phyloP scores from a whole-genome alignment of 2,888 invertebrate genomes.

The Germaria angustata region DNA sequence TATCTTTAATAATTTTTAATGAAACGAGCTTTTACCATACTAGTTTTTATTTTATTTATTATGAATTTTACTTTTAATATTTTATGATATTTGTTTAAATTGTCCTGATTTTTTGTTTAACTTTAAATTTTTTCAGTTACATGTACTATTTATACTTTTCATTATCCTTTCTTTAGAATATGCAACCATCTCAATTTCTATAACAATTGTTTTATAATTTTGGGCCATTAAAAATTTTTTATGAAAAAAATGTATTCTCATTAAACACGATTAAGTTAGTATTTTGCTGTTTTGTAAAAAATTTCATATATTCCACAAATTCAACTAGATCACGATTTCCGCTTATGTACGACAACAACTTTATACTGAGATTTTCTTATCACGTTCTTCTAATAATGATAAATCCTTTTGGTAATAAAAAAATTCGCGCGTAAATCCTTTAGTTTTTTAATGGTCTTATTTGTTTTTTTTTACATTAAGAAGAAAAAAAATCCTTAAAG shows the following conservation, averaged over 20 bases:
- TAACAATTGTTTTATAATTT: neutral
- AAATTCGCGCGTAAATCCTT: conserved; percentile 44
- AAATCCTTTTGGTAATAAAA: conserved; percentile 45
- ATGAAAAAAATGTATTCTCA: neutral
- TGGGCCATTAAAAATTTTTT: neutral
- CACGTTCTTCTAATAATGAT: conserved; percentile 47
- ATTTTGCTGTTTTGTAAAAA: conserved; percentile 6
- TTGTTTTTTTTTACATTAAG: neutral
- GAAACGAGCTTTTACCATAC: too few species aligned
- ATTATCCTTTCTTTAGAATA: neutral
- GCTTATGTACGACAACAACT: conserved; percentile 8
- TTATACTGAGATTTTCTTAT: conserved; percentile 27
- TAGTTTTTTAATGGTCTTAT: neutral
- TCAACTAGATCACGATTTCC: conserved; percentile 58
- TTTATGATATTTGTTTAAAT: too few species aligned
- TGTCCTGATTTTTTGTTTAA: too few species aligned
- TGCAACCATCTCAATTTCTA: conserved; percentile 18
- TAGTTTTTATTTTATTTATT: too few species aligned
- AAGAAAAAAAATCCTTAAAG: conserved; percentile 37
- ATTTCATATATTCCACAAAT: conserved; percentile 37
- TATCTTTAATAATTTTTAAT: too few species aligned
- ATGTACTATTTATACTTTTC: neutral
- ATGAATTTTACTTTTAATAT: too few species aligned
- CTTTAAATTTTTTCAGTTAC: neutral
- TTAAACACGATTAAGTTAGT: conserved; percentile 14